Base-by-base conservation (phyloP, 2,797 vertebrate genomes). In the Dromococcyx pavoninus region DNA sequence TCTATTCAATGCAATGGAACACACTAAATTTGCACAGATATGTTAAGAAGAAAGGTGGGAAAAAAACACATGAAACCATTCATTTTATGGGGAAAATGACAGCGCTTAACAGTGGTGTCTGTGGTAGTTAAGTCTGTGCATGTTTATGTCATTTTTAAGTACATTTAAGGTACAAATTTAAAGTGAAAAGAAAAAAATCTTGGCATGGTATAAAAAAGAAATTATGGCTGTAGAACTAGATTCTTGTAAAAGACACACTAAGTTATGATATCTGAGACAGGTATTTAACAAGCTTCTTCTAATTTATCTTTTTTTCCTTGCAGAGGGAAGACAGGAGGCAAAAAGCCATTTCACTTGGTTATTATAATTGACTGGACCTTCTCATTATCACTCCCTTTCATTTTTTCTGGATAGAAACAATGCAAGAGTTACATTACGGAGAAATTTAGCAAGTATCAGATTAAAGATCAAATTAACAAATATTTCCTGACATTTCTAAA, bases 401-500 rank as follows among this genome's bases (percentile, higher is more conserved):
- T 73, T 93, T 90, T 92, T 57, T n/a, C 65, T 41, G 43, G 70
- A 65, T 44, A 41, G 57, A 85, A 93, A 77, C 58, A 91, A 77
- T 54, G 39, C 35, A 86, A 71, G 9, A 51, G 46, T 65, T 74
- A 60, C 13, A 37, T 53, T 75, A 51, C 39, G 27, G 44, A 83
- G 65, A 67, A 60, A 73, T 74, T 46, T 43, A 88, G 11, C 46
- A 89, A 73, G 21, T 61, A 62, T 57, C 56, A 46, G 11, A 91
- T 82, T 93, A 86, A 80, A 65, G 76, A 88, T 54, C 57, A 93
- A 83, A 93, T 85, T 69, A 89, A 30, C 27, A 77, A 88, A 76
- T 89, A 89, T 71, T 84, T 92, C 41, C 48, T 93, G 70, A 83
- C 53, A 83, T 82, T 89, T 91, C 28, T 80, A 67, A 92, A 89